Base-by-base conservation (phyloP, 2,113 vertebrate genomes). In the Poecilia latipinna region DNA sequence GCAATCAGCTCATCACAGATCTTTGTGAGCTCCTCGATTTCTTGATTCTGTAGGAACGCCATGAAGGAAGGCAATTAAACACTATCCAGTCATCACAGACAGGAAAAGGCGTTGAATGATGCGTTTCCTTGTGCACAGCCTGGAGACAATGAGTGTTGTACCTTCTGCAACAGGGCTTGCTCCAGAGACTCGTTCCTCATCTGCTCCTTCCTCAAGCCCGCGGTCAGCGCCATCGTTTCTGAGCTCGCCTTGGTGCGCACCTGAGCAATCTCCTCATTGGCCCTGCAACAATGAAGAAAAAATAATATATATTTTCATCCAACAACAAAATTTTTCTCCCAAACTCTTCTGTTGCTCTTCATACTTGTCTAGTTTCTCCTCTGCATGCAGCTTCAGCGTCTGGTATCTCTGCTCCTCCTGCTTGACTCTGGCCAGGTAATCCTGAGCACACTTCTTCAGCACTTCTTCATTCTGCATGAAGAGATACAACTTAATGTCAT, bases 181-280 rank as follows among this genome's bases (percentile, higher is more conserved):
- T 99, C 98, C 94, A 99, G 89, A 44, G 97, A 98, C 24, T 98
- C 97, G n/a, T 97, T 97, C 93, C 94, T 99, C 97, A 98, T 98
- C 92, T 98, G 97, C 84, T 99, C 98, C 81, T 96, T 98, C 80
- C 98, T 95, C 85, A 99, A 94, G 35, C 95, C 94, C 0, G 98
- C 98, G 0, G 95, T 96, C 70, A 99, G 92, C 0, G 98, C 98
- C 1, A 95, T 91, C 2, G 93, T 95, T 92, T 99, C 98, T 0
- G 96, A 95, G 62, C 95, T 95, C 3, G 97, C 94, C 90, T 97
- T 98, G 0, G 85, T 3, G 4, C 98, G 97, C 69, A 99, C 97
- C 90, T 98, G 97, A 79, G 97, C 97, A 0, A 99, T 99, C 87
- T 99, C 98, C 89, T 98, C 96, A 64, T 97, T 99, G 80, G 98